Conservation (phyloP, 2,888 invertebrate genomes). For the Ethmia dodecea region DNA sequence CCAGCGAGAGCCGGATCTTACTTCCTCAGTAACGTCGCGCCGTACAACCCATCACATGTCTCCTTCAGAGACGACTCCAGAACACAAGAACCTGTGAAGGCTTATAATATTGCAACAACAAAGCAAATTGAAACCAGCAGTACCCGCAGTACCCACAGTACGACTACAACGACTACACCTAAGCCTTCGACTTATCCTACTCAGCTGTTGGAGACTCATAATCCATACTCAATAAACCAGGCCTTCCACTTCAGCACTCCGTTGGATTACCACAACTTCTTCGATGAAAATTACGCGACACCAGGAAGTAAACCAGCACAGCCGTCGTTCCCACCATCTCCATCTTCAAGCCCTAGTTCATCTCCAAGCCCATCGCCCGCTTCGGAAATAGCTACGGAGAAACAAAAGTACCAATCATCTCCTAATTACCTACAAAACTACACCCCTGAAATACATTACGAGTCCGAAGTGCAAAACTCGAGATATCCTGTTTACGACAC, state of each 20-base stretch:
- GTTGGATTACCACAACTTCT: conserved; percentile 59
- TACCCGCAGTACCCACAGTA: conserved; percentile 31
- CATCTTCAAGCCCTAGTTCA: conserved; percentile 23
- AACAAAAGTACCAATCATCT: conserved; percentile 39
- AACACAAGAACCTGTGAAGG: conserved; percentile 27
- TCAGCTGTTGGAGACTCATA: conserved; percentile 64
- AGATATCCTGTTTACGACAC: conserved; percentile 41
- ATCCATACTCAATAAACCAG: conserved; percentile 70
- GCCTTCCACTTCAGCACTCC: conserved; percentile 71
- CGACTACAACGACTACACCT: conserved; percentile 42
- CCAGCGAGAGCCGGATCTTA: conserved; percentile 47
- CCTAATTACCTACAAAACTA: conserved; percentile 55
- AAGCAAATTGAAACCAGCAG: conserved; percentile 43
- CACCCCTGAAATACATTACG: conserved; percentile 60
- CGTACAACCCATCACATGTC: conserved; percentile 41
- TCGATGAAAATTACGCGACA: conserved; percentile 47
- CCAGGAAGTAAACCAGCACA: conserved; percentile 31
- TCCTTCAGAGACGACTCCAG: conserved; percentile 37
- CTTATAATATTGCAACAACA: conserved; percentile 32
- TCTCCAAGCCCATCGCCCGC: conserved; percentile 29
- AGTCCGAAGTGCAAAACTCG: conserved; percentile 44
- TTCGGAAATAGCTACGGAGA: conserved; percentile 41
- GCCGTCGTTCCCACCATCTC: conserved; percentile 27
- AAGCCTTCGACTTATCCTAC: conserved; percentile 56
- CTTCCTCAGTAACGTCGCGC: conserved; percentile 41